Percentiles rank a stretch among this genome's conserved stretches.
phyloP scores from a whole-genome alignment of 2,797 vertebrate species.

The Acipenser oxyrinchus region DNA sequence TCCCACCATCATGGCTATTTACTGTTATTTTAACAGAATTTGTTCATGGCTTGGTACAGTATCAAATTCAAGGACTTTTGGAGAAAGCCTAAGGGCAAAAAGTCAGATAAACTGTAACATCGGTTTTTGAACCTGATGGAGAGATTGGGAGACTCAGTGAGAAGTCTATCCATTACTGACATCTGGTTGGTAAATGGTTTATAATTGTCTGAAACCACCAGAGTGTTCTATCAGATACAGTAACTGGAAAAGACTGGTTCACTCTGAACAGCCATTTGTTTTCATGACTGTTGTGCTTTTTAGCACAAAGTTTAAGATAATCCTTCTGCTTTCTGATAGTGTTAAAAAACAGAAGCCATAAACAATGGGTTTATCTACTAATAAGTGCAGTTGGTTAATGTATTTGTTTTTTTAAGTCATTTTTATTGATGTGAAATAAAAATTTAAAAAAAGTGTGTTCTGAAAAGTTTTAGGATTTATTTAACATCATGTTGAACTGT shows the following conservation, averaged over 20 bases:
- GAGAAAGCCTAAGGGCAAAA: neutral
- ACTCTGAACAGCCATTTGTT: neutral
- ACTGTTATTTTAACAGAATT: neutral
- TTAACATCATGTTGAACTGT: no score
- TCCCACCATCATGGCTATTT: neutral
- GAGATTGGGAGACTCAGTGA: neutral
- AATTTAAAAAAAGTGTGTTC: no score
- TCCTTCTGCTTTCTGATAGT: no score
- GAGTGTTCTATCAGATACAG: neutral
- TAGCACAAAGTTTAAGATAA: no score
- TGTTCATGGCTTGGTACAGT: neutral
- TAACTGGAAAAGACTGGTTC: neutral
- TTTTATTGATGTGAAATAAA: no score
- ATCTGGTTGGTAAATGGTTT: constrained; percentile 1
- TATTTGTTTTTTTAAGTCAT: no score
- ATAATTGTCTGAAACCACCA: neutral
- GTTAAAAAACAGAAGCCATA: no score
- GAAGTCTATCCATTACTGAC: constrained; percentile 1
- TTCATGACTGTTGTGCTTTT: neutral
- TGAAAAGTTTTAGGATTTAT: no score
- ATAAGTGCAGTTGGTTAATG: no score
- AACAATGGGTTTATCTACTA: no score
- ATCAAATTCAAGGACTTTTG: neutral
- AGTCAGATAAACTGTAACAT: neutral
- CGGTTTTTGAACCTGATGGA: neutral